Evolutionary conservation across 2,888 invertebrate genomes (phyloP).

Genomic region (Deilephila elpenor): DNA sequence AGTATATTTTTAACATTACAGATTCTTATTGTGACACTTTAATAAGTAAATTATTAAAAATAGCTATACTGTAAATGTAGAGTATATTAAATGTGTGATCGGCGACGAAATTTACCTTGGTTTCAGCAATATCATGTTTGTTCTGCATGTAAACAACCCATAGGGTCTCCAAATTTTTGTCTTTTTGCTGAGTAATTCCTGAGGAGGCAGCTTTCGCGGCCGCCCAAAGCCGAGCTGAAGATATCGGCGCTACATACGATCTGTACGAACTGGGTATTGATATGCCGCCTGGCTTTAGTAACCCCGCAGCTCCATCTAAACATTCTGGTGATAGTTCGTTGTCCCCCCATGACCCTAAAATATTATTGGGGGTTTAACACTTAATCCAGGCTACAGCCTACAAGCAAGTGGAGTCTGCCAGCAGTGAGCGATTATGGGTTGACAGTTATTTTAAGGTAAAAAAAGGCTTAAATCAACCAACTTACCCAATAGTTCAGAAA

Average conservation of each 20-base stretch:
- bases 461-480: background rate
- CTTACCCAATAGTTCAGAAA: conserved; percentile 96
- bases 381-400: background rate
- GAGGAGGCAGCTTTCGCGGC: conserved; percentile 84
- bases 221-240: conserved; percentile 93
- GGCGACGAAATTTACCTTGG: conserved; percentile 78
- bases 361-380: background rate
- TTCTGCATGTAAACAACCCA: conserved; percentile 97
- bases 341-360: conserved; percentile 95
- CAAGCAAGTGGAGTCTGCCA: too few species aligned
- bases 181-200: conserved; percentile 53
- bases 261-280: conserved; percentile 95
- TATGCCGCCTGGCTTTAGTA: conserved; percentile 93
- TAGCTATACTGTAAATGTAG: too few species aligned
- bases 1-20: too few species aligned
- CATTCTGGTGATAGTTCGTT: conserved; percentile 99
- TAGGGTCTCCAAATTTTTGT: conserved; percentile 89
- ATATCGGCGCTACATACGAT: conserved; percentile 96
- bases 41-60: too few species aligned
- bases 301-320: conserved; percentile 95
- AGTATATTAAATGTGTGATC: background rate
- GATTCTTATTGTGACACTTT: too few species aligned
- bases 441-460: background rate
- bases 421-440: too few species aligned
- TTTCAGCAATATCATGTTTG: conserved; percentile 90